Evolutionary conservation across 2,113 vertebrate genomes (phyloP).

Genomic region (Nycticryphes semicollaris): DNA sequence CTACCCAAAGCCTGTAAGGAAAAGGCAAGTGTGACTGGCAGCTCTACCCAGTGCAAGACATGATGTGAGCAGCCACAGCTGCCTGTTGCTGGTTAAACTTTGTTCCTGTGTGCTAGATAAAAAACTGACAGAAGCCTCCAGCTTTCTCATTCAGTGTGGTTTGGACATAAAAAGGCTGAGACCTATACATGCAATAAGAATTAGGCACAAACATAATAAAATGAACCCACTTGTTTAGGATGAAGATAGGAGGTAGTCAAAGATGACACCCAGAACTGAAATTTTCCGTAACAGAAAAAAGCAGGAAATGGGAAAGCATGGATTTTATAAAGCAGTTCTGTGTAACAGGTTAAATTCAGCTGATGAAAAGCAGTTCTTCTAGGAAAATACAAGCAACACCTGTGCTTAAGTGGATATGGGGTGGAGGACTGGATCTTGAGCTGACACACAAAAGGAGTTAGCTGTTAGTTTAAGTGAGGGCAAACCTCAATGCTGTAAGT

Average conservation of each 20-base stretch:
- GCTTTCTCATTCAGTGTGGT: neutral
- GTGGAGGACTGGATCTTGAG: neutral
- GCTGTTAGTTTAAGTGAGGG: neutral
- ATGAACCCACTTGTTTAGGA: neutral
- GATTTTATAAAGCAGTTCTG: neutral
- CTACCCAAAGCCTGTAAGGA: neutral
- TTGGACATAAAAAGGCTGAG: neutral
- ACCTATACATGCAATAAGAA: neutral
- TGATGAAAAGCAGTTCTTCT: neutral
- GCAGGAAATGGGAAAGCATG: neutral
- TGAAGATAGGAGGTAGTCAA: neutral
- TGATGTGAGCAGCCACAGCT: neutral
- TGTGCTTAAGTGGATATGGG: neutral
- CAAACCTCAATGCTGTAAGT: neutral
- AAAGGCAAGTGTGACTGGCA: neutral
- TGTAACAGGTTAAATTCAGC: neutral
- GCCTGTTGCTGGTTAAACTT: neutral
- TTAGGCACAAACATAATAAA: neutral
- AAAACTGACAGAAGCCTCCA: neutral
- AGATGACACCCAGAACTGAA: neutral
- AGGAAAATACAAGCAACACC: neutral
- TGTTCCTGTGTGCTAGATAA: neutral
- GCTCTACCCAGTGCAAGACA: neutral
- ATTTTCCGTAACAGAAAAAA: neutral
- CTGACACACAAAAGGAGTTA: neutral